A percentile compares a stretch with the other conserved stretches of the same genome.
These are phyloP conservation scores for Morpho deidamia DNA, from an alignment of 2,888 invertebrate species.

Conservation along the genomic window DNA sequence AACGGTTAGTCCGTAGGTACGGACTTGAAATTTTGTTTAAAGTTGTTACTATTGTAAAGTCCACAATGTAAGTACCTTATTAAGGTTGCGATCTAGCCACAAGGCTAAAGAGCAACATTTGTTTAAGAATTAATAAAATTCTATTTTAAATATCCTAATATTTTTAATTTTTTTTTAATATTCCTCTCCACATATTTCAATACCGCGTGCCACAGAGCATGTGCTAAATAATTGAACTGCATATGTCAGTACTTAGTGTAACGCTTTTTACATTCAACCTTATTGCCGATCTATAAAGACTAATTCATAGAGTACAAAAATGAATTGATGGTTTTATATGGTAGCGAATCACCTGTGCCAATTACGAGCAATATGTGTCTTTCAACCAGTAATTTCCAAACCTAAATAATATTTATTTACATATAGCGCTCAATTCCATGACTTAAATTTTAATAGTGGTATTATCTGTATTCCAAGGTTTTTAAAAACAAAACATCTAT, in stretches of 20 bases:
- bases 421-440: no score
- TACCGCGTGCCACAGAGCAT: slow-evolving; percentile 51
- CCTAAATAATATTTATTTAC: background rate
- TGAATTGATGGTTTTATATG: slow-evolving; percentile 11
- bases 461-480: no score
- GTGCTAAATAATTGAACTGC: slow-evolving; percentile 32
- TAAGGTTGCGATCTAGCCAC: no score
- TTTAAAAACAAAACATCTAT: no score
- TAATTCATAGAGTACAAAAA: slow-evolving; percentile 8
- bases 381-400: slow-evolving; percentile 21
- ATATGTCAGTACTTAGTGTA: slow-evolving; percentile 5
- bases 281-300: slow-evolving; percentile 22
- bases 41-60: no score
- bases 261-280: slow-evolving; percentile 18
- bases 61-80: no score
- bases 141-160: background rate
- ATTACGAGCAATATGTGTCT: slow-evolving; percentile 42
- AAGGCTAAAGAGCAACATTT: no score
- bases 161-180: background rate
- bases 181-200: slow-evolving; percentile 16
- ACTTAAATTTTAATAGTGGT: no score
- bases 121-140: background rate
- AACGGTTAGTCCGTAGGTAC: no score
- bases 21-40: no score
- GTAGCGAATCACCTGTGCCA: slow-evolving; percentile 41